Percentiles rank a stretch among this genome's conserved stretches.
Conservation (phyloP, 2,113 vertebrate genomes). For the Axis porcinus region DNA sequence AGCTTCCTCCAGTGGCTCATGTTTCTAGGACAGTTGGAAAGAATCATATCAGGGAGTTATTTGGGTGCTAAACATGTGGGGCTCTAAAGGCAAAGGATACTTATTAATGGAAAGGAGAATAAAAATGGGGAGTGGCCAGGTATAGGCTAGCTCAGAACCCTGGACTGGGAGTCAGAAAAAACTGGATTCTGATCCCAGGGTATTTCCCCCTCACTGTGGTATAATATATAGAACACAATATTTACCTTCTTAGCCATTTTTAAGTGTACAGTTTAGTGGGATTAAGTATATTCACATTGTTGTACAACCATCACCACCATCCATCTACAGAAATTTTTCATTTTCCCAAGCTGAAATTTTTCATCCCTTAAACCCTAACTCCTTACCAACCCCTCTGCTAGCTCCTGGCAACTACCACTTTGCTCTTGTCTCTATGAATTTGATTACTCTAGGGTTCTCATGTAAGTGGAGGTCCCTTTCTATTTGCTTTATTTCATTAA, state of each 20-base stretch:
- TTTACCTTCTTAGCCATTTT: neutral
- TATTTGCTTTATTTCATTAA: neutral
- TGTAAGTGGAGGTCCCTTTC: neutral
- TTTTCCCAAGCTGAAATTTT: neutral
- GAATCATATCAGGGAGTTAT: neutral
- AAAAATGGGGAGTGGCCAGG: neutral
- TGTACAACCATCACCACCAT: neutral
- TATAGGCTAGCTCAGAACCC: neutral
- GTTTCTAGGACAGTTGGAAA: neutral
- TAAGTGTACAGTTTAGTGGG: neutral
- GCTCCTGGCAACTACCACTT: neutral
- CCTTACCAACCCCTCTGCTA: neutral
- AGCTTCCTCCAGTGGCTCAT: neutral
- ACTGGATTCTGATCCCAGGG: neutral
- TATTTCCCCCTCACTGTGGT: neutral
- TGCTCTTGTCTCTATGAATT: neutral
- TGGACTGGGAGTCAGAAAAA: neutral
- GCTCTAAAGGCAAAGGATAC: neutral
- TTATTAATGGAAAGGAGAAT: neutral
- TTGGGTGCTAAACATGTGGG: neutral
- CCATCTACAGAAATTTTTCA: neutral
- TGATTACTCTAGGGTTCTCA: neutral
- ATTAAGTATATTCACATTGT: neutral
- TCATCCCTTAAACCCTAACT: neutral
- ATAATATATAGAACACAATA: neutral